Conservation (phyloP, 2,113 vertebrate genomes). For the Pseudopodoces humilis region DNA sequence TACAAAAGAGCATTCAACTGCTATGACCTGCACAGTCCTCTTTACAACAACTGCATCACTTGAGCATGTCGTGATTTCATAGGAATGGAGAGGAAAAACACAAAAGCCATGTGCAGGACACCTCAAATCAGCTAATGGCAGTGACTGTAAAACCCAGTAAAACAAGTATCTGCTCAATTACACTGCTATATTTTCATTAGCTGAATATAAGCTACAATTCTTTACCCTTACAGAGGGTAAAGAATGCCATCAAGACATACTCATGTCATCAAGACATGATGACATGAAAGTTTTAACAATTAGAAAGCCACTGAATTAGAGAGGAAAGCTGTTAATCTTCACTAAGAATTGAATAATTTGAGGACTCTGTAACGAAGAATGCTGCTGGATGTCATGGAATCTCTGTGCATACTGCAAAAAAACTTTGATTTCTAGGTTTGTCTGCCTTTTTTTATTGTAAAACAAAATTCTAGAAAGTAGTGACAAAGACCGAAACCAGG, state of each 20-base stretch:
- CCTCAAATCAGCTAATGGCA: neutral
- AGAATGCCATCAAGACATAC: no score
- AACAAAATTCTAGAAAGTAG: neutral
- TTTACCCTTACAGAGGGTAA: neutral
- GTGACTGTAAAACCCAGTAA: neutral
- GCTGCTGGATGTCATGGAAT: neutral
- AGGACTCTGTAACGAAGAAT: neutral
- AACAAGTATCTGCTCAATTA: neutral
- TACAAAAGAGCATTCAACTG: neutral
- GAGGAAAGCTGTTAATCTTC: neutral
- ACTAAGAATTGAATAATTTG: neutral
- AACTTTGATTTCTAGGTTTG: neutral
- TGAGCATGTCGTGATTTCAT: neutral
- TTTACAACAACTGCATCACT: neutral
- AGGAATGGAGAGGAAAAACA: neutral
- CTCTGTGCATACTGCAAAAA: neutral
- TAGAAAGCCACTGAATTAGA: neutral
- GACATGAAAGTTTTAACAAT: neutral
- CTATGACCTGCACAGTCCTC: neutral
- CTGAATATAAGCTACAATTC: neutral
- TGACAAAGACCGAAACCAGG: neutral
- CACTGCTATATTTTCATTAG: neutral
- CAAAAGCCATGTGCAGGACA: neutral
- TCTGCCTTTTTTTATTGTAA: neutral
- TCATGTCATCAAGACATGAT: neutral